Percentiles rank a stretch among this genome's conserved stretches.
These are phyloP conservation scores for Rhinichthys osculus DNA, from an alignment of 2,797 vertebrate species.

Conservation along the genomic window DNA sequence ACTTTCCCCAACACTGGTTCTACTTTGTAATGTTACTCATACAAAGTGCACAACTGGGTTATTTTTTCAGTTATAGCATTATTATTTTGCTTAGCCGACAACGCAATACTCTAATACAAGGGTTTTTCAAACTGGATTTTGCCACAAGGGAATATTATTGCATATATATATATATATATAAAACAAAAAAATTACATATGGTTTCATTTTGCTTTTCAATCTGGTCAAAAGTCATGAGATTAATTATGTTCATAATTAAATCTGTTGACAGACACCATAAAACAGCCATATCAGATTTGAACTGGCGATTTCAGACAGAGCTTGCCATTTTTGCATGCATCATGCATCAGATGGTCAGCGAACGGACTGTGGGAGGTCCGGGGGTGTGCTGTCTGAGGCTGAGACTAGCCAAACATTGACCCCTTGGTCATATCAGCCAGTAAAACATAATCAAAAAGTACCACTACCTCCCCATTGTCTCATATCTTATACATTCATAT, in stretches of 20 bases:
- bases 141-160: too few species aligned
- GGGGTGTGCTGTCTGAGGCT: neutral
- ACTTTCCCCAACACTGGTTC: neutral
- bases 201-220: too few species aligned
- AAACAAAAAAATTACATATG: too few species aligned
- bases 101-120: too few species aligned
- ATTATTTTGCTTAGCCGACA: too few species aligned
- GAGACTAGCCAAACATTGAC: constrained; percentile 4
- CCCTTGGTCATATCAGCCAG: neutral
- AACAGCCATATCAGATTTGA: neutral
- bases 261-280: neutral
- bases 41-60: neutral
- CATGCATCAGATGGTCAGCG: neutral
- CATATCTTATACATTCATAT: neutral
- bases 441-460: neutral
- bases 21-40: neutral
- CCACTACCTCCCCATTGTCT: neutral
- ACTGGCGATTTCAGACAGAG: neutral
- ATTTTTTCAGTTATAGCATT: neutral
- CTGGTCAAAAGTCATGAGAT: neutral
- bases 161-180: too few species aligned
- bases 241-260: neutral
- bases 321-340: neutral
- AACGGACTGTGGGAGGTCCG: neutral
- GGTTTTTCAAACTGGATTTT: too few species aligned